Evolutionary conservation across 2,113 vertebrate genomes (phyloP).

Genomic region (Gymnorhina tibicen): DNA sequence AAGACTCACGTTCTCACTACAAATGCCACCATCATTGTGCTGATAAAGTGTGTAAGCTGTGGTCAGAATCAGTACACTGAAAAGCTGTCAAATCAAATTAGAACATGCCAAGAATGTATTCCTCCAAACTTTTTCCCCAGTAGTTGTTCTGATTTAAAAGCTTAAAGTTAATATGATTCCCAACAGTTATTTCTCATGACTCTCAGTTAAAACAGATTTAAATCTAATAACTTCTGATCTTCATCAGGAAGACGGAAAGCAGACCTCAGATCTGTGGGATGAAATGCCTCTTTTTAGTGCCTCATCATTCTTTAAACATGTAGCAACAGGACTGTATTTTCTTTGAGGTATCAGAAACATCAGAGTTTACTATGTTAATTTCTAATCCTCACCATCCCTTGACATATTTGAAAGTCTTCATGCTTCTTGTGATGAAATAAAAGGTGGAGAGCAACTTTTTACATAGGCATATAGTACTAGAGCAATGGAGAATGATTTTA

Average conservation of each 20-base stretch:
- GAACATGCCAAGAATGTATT: background rate
- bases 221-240: background rate
- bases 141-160: background rate
- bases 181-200: background rate
- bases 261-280: background rate
- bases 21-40: background rate
- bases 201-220: background rate
- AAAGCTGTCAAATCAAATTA: background rate
- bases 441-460: background rate
- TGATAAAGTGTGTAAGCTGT: background rate
- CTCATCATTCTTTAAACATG: background rate
- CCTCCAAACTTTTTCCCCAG: background rate
- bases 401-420: background rate
- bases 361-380: background rate
- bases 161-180: background rate
- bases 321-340: background rate
- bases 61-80: background rate
- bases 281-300: background rate
- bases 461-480: background rate
- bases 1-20: background rate
- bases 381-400: background rate
- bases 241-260: background rate
- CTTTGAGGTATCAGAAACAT: background rate
- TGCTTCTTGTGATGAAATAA: background rate
- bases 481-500: background rate